Percentiles rank a stretch among this genome's conserved stretches.
phyloP scores from a whole-genome alignment of 2,797 vertebrate genomes.

The Adrianichthys oophorus region DNA sequence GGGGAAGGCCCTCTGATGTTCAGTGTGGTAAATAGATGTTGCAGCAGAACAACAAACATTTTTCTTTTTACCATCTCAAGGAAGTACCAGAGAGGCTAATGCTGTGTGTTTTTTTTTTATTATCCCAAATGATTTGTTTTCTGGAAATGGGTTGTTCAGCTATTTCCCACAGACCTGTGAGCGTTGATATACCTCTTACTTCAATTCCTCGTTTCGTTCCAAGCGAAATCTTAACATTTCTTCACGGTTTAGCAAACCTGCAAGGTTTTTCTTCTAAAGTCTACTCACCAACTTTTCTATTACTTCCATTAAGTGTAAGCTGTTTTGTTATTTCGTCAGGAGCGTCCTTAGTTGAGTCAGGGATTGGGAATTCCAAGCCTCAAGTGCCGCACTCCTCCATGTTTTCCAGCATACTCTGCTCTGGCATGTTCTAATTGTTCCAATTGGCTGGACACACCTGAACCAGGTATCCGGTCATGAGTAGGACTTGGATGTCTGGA shows the following conservation, averaged over 20 bases:
- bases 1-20: conserved; percentile 66
- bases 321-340: conserved; percentile 69
- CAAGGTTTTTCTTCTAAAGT: conserved; percentile 30
- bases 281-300: no score
- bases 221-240: no score
- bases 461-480: no score
- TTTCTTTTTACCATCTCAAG: conserved; percentile 51
- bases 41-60: conserved; percentile 76
- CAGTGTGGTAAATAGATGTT: conserved; percentile 69
- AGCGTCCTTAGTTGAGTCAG: no score
- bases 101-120: conserved; percentile 60
- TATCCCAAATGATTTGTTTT: conserved; percentile 57
- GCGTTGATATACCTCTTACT: conserved; percentile 24
- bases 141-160: conserved; percentile 29
- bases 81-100: conserved; percentile 62
- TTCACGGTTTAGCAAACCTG: conserved; percentile 22
- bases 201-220: conserved; percentile 1
- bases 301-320: conserved; percentile 48
- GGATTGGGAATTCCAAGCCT: no score
- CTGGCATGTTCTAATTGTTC: no score
- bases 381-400: no score
- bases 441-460: no score
- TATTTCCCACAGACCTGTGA: conserved; percentile 58
- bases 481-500: no score
- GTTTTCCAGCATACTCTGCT: no score